These are phyloP conservation scores for Ibycter americanus DNA, from an alignment of 2,797 vertebrate genomes.

Conservation along the genomic window DNA sequence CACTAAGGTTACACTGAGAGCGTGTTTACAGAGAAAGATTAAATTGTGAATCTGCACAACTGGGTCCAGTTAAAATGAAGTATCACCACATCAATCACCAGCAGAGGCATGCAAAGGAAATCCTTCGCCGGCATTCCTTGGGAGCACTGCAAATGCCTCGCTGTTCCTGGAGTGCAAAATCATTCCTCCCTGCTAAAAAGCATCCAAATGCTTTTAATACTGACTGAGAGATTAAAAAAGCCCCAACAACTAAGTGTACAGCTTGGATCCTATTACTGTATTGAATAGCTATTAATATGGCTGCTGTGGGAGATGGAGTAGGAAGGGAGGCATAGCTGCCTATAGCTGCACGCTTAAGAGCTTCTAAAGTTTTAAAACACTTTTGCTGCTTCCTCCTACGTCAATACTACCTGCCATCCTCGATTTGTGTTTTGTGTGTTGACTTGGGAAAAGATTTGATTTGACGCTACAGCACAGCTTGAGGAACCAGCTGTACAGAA, in stretches of 20 bases:
- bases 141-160: background rate
- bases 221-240: slow-evolving; percentile 31
- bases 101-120: background rate
- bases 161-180: slow-evolving; percentile 25
- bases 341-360: background rate
- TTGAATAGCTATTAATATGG: slow-evolving; percentile 42
- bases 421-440: background rate
- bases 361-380: background rate
- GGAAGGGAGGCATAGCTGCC: background rate
- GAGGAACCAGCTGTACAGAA: slow-evolving; percentile 31
- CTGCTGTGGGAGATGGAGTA: background rate
- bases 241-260: background rate
- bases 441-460: slow-evolving; percentile 13
- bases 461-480: slow-evolving; percentile 36
- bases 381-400: background rate
- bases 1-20: background rate
- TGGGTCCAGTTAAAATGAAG: background rate
- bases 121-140: background rate
- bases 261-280: slow-evolving; percentile 24
- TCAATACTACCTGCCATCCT: background rate
- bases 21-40: background rate
- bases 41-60: background rate
- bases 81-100: background rate
- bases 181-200: slow-evolving; percentile 16
- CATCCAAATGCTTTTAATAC: slow-evolving; percentile 54